Evolutionary conservation across 2,888 invertebrate species (phyloP).

Genomic region (Drosophila algonquin): DNA sequence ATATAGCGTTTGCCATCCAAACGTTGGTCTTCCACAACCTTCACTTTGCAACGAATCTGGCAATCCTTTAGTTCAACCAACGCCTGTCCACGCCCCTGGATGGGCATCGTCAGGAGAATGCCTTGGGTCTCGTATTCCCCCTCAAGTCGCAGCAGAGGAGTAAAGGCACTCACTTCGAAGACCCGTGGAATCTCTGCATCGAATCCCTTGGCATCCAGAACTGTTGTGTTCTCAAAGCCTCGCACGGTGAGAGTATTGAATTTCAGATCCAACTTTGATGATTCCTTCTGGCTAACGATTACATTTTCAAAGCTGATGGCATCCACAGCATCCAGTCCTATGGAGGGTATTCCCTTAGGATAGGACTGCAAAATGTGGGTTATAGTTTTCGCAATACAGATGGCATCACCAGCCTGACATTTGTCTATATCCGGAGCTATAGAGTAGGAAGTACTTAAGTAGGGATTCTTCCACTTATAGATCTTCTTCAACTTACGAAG

Average conservation of each 20-base stretch:
- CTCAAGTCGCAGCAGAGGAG: constrained; percentile 58
- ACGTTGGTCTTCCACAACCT: constrained; percentile 35
- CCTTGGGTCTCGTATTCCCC: constrained; percentile 82
- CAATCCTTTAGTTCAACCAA: constrained; percentile 62
- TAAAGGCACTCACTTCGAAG: constrained; percentile 29
- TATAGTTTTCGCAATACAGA: constrained; percentile 63
- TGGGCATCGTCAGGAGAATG: constrained; percentile 81
- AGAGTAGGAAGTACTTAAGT: background rate
- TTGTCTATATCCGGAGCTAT: constrained; percentile 49
- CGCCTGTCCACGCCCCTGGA: constrained; percentile 79
- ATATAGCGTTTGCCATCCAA: constrained; percentile 49
- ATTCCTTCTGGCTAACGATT: constrained; percentile 49
- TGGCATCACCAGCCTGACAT: constrained; percentile 64
- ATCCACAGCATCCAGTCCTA: constrained; percentile 63
- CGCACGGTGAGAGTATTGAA: constrained; percentile 55
- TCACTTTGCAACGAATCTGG: constrained; percentile 50
- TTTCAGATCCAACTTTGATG: constrained; percentile 64
- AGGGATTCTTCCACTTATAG: background rate
- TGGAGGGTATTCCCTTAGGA: constrained; percentile 66
- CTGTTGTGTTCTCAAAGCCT: constrained; percentile 61
- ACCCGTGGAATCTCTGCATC: constrained; percentile 51
- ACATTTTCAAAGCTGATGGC: constrained; percentile 56
- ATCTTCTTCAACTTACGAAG: constrained; percentile 50
- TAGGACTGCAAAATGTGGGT: constrained; percentile 58
- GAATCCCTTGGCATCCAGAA: constrained; percentile 69